Conservation (phyloP, 2,113 vertebrate species). For the Channa argus region DNA sequence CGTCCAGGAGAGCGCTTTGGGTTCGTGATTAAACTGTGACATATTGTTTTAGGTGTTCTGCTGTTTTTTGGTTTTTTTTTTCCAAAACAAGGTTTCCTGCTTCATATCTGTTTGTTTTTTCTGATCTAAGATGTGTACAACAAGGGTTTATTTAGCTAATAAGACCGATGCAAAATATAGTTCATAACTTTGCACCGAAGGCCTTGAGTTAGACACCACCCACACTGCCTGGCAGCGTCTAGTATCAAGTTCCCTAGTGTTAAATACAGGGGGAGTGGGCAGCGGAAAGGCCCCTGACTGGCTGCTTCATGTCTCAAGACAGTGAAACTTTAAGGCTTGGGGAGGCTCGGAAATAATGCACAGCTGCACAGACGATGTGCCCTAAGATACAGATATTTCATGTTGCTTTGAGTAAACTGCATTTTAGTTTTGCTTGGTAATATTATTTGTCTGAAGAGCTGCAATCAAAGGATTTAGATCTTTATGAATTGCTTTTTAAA, state of each 20-base stretch:
- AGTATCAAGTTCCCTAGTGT: constrained; percentile 51
- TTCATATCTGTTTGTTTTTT: neutral
- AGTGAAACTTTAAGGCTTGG: constrained; percentile 1
- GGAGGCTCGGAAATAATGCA: constrained; percentile 2
- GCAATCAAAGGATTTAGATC: no score
- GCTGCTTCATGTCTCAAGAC: constrained; percentile 22
- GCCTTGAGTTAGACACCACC: constrained; percentile 31
- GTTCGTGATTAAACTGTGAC: neutral
- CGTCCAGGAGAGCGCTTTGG: neutral
- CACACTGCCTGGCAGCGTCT: constrained; percentile 25
- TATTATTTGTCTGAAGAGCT: no score
- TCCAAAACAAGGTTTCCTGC: neutral
- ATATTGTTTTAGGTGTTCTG: neutral
- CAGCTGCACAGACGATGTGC: constrained; percentile 6
- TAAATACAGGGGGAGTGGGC: constrained; percentile 44
- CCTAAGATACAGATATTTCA: neutral
- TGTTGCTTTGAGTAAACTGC: neutral
- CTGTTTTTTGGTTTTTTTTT: no score
- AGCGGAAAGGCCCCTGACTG: constrained; percentile 41
- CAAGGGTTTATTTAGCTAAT: constrained; percentile 16
- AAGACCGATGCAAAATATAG: constrained; percentile 15
- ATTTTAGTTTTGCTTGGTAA: no score
- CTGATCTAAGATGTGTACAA: neutral
- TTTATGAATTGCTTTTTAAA: no score
- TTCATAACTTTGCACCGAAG: constrained; percentile 8